Evolutionary conservation across 2,888 invertebrate genomes (phyloP), one percentile per base, ranked within the genome.

Genomic region (Linnaemya tessellans): DNA sequence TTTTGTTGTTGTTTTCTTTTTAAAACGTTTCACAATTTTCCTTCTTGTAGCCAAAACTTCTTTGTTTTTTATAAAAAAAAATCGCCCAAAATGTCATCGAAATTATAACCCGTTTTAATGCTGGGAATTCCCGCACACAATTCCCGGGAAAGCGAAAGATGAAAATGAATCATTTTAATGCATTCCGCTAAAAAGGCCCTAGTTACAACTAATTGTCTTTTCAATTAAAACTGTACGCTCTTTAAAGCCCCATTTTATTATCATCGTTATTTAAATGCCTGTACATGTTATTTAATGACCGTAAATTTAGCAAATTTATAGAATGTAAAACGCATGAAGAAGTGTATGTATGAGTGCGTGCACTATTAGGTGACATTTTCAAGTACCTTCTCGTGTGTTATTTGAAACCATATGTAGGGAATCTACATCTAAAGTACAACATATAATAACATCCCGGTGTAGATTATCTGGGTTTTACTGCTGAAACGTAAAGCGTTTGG

Each of bases 211-310:
- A n/a, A n/a, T n/a, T 35, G 38, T 15, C 25, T 68, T 20, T 60
- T 10, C 4, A 46, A 20, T 64, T 30, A 65, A 58, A 18, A 15
- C 7, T 51, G 22, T 38, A 25, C 18, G 25, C 22, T 43, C n/a
- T 25, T 18, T 60, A 51, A 78, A 54, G 15, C 9, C 25, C 9
- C 25, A 13, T 67, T 38, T 54, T 20, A 43, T 0, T 38, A 22
- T 67, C 51, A 41, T 58, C 25, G 20, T 49, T 60, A 22, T 51
- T 68, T 46, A 18, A 62, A 62, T 70, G 46, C 35, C 22, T 64
- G 35, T 20, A 35, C 65, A 75, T 64, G 75, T 68, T 70, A 74
- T 79, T 82, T 79, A 84, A 81, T 81, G 84, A 85, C 82, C 74
- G 82, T 85, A 82, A 85, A 85, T 78, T 74, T 68, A 78, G 78